Evolutionary conservation across 1,140 invertebrate genomes (phyloP).

Genomic region (Drosophila busckii): DNA sequence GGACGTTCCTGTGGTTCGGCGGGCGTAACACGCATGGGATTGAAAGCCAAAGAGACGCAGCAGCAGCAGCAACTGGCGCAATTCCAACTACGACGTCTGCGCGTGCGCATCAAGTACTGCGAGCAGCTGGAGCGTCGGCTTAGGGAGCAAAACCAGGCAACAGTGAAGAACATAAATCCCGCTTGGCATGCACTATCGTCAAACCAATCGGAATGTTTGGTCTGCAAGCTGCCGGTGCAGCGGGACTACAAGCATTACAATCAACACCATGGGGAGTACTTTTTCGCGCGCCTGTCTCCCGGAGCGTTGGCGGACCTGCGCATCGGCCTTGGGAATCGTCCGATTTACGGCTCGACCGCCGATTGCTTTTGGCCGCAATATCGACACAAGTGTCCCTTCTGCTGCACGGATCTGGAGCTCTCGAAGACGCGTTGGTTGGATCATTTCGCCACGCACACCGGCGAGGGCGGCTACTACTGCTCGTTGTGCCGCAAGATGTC

Average conservation of each 20-base stretch:
- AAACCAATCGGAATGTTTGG: conserved; percentile 62
- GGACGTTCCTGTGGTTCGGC: conserved; percentile 2
- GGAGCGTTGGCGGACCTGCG: conserved; percentile 40
- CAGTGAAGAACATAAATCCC: conserved; percentile 20
- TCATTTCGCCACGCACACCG: conserved; percentile 83
- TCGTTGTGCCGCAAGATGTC: conserved; percentile 78
- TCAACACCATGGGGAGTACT: conserved; percentile 81
- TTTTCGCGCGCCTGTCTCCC: conserved; percentile 80
- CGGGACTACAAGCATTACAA: conserved; percentile 80
- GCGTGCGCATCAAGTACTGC: background rate
- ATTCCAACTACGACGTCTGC: background rate
- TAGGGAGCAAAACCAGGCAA: background rate
- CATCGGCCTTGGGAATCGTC: background rate
- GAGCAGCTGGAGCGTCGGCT: background rate
- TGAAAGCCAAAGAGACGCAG: background rate
- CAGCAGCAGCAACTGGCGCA: too few species aligned
- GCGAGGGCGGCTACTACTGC: conserved; percentile 82
- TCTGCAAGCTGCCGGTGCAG: conserved; percentile 78
- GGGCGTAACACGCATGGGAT: conserved; percentile 2
- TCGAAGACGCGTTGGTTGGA: conserved; percentile 63
- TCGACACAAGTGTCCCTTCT: conserved; percentile 51
- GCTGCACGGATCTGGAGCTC: conserved; percentile 15
- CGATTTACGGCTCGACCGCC: background rate
- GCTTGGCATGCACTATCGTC: conserved; percentile 36
- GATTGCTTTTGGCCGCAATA: background rate